These are phyloP conservation scores for Dascillus cervinus DNA, from an alignment of 2,888 invertebrate species.

Conservation along the genomic window DNA sequence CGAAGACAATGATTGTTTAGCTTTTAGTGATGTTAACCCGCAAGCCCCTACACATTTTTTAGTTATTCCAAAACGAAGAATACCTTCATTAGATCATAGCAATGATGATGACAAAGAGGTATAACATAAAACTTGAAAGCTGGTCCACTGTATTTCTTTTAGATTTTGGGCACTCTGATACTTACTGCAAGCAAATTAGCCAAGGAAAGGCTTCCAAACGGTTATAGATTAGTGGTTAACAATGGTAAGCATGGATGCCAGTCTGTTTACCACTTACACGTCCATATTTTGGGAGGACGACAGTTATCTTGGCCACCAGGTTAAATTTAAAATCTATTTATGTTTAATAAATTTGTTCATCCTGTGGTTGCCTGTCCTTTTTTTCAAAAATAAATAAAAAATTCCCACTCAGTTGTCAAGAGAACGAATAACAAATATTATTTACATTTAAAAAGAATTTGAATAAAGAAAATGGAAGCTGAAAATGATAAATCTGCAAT, in stretches of 20 bases:
- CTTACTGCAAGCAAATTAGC: constrained; percentile 61
- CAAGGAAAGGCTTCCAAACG: constrained; percentile 53
- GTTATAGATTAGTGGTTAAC: constrained; percentile 72
- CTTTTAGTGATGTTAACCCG: constrained; percentile 71
- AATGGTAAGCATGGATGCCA: constrained; percentile 76
- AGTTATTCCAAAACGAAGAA: constrained; percentile 70
- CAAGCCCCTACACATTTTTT: constrained; percentile 81
- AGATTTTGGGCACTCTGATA: constrained; percentile 68
- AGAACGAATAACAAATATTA: no score
- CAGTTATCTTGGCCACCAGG: constrained; percentile 53
- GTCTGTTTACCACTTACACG: constrained; percentile 73
- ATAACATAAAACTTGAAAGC: constrained; percentile 5
- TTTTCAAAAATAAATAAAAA: constrained; percentile 1
- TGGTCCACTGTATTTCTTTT: constrained; percentile 24
- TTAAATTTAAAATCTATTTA: no score
- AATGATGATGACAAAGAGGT: constrained; percentile 46
- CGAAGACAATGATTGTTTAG: constrained; percentile 73
- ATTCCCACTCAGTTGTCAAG: no score
- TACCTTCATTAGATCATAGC: constrained; percentile 56
- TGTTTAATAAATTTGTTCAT: no score
- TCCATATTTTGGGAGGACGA: constrained; percentile 74
- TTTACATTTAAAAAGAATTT: no score
- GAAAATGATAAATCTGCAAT: no score
- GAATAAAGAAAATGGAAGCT: no score
- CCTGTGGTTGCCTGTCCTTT: neutral